Conservation (phyloP, 1,140 invertebrate genomes). For the Bombyx mandarina region DNA sequence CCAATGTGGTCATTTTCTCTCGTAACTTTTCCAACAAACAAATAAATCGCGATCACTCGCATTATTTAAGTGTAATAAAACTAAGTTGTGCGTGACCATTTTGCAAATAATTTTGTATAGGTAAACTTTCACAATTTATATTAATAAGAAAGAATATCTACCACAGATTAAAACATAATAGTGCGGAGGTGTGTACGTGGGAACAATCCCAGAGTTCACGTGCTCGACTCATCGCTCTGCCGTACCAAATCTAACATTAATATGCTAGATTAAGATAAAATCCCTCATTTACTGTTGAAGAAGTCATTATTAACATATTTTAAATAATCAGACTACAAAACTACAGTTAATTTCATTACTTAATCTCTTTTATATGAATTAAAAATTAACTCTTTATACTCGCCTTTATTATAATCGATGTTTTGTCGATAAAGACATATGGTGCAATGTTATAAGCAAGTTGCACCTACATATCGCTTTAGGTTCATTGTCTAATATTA, state of each 20-base stretch:
- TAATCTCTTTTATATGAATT: too few relatives aligned
- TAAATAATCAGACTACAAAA: not conserved
- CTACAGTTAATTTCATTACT: not conserved
- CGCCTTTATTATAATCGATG: too few relatives aligned
- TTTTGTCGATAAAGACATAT: too few relatives aligned
- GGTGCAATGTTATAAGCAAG: too few relatives aligned
- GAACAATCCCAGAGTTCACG: slow-evolving; percentile 66
- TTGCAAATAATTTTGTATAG: slow-evolving; percentile 6
- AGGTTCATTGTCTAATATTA: too few relatives aligned
- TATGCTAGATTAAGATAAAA: slow-evolving; percentile 55
- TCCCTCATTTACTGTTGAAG: slow-evolving; percentile 4
- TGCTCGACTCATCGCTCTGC: slow-evolving; percentile 45
- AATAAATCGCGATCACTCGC: too few relatives aligned
- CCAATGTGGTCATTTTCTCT: too few relatives aligned
- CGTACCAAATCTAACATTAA: slow-evolving; percentile 57
- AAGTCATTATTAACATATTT: not conserved
- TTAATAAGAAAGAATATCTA: slow-evolving; percentile 54
- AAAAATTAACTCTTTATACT: too few relatives aligned
- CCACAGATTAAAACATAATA: slow-evolving; percentile 66
- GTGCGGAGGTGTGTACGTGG: slow-evolving; percentile 64
- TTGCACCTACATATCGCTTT: too few relatives aligned
- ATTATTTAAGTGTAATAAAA: too few relatives aligned
- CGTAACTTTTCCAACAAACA: too few relatives aligned
- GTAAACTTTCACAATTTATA: slow-evolving; percentile 60
- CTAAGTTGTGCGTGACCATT: too few relatives aligned